phyloP scores from a whole-genome alignment of 2,888 invertebrate genomes.

The Ctenicera cuprea region DNA sequence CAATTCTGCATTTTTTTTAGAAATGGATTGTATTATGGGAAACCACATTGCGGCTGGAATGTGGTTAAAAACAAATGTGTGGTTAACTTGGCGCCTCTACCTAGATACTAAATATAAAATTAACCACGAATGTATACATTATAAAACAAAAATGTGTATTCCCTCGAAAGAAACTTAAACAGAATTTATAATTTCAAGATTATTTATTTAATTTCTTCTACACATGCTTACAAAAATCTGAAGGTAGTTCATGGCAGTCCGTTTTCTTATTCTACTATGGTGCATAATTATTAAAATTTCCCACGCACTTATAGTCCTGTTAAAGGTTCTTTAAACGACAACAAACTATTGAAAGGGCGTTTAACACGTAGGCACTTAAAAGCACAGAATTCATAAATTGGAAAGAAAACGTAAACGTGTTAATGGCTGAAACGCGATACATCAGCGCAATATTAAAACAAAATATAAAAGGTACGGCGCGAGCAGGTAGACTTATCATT shows the following conservation, averaged over 20 bases:
- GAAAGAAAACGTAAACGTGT: constrained; percentile 49
- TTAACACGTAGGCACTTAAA: constrained; percentile 48
- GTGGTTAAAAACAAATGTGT: constrained; percentile 45
- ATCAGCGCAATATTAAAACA: constrained; percentile 52
- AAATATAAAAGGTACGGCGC: constrained; percentile 49
- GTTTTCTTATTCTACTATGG: neutral
- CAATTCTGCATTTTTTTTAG: constrained; percentile 30
- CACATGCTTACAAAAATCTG: too few species aligned
- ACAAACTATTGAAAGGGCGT: constrained; percentile 25
- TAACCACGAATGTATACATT: constrained; percentile 31
- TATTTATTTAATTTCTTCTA: neutral
- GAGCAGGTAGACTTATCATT: constrained; percentile 56
- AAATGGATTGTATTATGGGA: constrained; percentile 35
- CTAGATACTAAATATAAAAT: constrained; percentile 43
- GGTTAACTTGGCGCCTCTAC: constrained; percentile 48
- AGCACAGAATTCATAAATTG: constrained; percentile 48
- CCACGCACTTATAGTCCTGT: constrained; percentile 32
- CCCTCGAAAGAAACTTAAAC: constrained; percentile 19
- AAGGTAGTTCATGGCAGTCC: too few species aligned
- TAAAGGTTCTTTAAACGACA: constrained; percentile 25
- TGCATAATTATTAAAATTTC: constrained; percentile 30
- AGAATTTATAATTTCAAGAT: constrained; percentile 27
- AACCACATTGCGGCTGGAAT: constrained; percentile 37
- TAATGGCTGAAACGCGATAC: constrained; percentile 51
- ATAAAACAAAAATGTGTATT: constrained; percentile 38